Percentiles rank a stretch among this genome's conserved stretches.
Evolutionary conservation across 2,888 invertebrate species (phyloP).

Genomic region (Fissipunctia ypsillon): DNA sequence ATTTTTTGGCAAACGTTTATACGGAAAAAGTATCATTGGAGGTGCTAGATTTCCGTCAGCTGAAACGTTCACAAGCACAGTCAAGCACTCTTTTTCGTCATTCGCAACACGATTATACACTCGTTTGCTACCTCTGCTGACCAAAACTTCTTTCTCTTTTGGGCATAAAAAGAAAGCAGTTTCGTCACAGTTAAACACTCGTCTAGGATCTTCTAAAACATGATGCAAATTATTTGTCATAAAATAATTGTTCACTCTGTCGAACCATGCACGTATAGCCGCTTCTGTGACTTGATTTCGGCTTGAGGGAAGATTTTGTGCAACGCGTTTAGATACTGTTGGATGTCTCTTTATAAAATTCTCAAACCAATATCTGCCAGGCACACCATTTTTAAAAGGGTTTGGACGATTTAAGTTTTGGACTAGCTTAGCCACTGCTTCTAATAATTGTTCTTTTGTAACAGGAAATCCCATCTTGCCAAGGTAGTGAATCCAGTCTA

Average conservation of each 20-base stretch:
- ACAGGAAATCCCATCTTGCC: slow-evolving; percentile 8
- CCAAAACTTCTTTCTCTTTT: slow-evolving; percentile 8
- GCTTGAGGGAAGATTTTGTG: slow-evolving; percentile 9
- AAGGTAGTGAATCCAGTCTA: too few relatives aligned
- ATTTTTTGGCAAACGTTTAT: too few relatives aligned
- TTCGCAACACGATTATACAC: slow-evolving; percentile 8
- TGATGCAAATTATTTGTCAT: background rate
- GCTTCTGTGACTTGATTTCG: slow-evolving; percentile 17
- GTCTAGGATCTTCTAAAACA: background rate
- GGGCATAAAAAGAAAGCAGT: slow-evolving; percentile 13
- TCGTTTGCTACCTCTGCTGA: background rate
- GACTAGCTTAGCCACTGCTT: background rate
- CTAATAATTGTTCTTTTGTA: slow-evolving; percentile 11
- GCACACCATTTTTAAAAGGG: background rate
- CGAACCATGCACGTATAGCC: slow-evolving; percentile 1
- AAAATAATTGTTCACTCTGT: slow-evolving; percentile 3
- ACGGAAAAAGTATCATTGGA: too few relatives aligned
- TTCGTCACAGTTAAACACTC: slow-evolving; percentile 5
- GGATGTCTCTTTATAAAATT: slow-evolving; percentile 1
- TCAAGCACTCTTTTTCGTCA: slow-evolving; percentile 13
- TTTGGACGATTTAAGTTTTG: slow-evolving; percentile 1
- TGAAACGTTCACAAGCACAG: slow-evolving; percentile 1
- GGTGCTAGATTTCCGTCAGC: slow-evolving; percentile 6
- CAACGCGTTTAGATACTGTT: slow-evolving; percentile 3
- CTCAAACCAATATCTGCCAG: slow-evolving; percentile 1